phyloP scores from a whole-genome alignment of 2,888 invertebrate genomes.

The Andrena fulva region DNA sequence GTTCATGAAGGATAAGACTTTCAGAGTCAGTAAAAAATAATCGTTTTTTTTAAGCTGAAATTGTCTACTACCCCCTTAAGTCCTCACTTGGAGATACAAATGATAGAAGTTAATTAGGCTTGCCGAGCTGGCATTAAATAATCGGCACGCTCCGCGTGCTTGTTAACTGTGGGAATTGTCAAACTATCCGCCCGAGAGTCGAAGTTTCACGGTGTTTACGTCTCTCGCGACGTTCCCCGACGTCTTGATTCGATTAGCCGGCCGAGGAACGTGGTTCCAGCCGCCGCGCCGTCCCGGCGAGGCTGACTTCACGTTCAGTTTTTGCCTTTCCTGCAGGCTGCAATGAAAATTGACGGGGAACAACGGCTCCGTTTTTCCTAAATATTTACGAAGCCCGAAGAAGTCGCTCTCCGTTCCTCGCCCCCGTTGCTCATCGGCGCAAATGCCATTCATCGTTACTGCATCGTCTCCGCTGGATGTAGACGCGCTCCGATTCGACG shows the following conservation, averaged over 20 bases:
- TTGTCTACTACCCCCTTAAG: background rate
- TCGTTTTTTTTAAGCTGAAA: no score
- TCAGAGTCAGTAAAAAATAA: no score
- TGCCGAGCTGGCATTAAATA: background rate
- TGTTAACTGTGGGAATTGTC: no score
- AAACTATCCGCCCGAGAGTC: no score
- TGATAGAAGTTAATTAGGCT: background rate
- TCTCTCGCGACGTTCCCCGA: conserved; percentile 2
- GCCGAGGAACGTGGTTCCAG: conserved; percentile 44
- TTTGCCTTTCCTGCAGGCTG: conserved; percentile 17
- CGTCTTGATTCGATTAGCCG: conserved; percentile 48
- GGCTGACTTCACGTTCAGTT: conserved; percentile 33
- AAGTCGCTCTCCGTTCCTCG: background rate
- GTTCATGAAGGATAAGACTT: no score
- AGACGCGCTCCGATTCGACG: background rate
- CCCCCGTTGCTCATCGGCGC: background rate
- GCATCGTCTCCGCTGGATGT: background rate
- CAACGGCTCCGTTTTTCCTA: conserved; percentile 39
- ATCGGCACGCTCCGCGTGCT: no score
- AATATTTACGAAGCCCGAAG: conserved; percentile 37
- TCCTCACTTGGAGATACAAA: background rate
- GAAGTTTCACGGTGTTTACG: no score
- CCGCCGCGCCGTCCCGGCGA: conserved; percentile 12
- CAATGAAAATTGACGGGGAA: conserved; percentile 57
- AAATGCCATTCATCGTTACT: conserved; percentile 36